Conservation (phyloP, 2,113 vertebrate genomes). For the Atractosteus spatula region DNA sequence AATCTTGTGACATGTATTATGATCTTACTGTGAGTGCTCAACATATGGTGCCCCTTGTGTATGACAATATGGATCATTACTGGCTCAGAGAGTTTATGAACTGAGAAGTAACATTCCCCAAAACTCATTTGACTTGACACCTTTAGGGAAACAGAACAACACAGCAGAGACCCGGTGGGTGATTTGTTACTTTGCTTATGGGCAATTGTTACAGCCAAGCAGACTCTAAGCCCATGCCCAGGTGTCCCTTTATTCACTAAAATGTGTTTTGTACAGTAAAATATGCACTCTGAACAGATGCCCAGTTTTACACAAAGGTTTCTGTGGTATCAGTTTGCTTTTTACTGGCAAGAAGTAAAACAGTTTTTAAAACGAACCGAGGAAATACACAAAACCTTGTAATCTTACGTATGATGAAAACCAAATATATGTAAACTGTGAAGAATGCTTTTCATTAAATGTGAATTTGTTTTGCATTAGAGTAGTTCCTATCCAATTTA, state of each 20-base stretch:
- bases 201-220: slow-evolving; percentile 1
- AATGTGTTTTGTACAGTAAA: slow-evolving; percentile 7
- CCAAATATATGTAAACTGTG: too few relatives aligned
- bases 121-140: slow-evolving; percentile 52
- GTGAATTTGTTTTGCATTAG: background rate
- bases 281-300: background rate
- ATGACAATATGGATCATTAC: slow-evolving; percentile 57
- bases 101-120: slow-evolving; percentile 39
- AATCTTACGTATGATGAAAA: background rate
- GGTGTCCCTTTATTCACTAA: slow-evolving; percentile 3
- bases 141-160: slow-evolving; percentile 55
- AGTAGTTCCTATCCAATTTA: background rate
- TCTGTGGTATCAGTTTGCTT: background rate
- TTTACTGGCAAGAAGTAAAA: background rate
- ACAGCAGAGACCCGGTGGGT: slow-evolving; percentile 40
- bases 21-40: slow-evolving; percentile 32
- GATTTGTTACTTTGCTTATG: background rate
- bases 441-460: background rate
- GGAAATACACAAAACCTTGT: too few relatives aligned
- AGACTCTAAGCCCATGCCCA: background rate
- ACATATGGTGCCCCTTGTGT: slow-evolving; percentile 49
- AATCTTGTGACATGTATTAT: slow-evolving; percentile 41
- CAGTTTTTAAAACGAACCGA: background rate
- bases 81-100: slow-evolving; percentile 53
- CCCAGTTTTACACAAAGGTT: background rate